Evolutionary conservation across 2,113 vertebrate genomes (phyloP).

Genomic region (Caretta caretta): DNA sequence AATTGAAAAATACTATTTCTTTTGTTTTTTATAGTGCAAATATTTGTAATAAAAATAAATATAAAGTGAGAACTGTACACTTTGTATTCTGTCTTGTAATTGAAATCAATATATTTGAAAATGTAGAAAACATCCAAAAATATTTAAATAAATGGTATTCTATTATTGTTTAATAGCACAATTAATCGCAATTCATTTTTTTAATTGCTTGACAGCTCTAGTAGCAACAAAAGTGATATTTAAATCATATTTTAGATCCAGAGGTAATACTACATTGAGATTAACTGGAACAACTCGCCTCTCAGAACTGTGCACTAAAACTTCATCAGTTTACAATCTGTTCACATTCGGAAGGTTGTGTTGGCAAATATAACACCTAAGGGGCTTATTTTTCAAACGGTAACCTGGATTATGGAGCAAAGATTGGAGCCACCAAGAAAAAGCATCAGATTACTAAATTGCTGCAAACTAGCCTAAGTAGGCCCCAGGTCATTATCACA

Average conservation of each 20-base stretch:
- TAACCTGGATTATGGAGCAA: neutral
- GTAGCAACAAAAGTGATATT: neutral
- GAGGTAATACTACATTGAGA: neutral
- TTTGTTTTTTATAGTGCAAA: too few relatives aligned
- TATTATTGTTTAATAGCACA: too few relatives aligned
- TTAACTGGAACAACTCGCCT: neutral
- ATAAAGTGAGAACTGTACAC: too few relatives aligned
- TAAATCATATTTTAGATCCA: neutral
- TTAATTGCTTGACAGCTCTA: too few relatives aligned
- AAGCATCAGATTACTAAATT: neutral
- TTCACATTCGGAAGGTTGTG: neutral
- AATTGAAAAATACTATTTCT: too few relatives aligned
- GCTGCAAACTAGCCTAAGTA: neutral
- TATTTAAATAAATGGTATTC: too few relatives aligned
- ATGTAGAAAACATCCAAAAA: too few relatives aligned
- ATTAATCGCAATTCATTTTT: too few relatives aligned
- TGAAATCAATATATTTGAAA: too few relatives aligned
- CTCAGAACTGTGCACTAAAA: neutral
- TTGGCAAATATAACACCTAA: neutral
- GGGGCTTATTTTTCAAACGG: neutral
- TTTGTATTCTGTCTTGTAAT: too few relatives aligned
- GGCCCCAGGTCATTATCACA: neutral
- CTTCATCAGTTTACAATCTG: neutral
- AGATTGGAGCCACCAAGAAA: neutral
- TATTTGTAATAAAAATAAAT: too few relatives aligned